Evolutionary conservation across 2,113 vertebrate genomes (phyloP), one percentile per base, ranked within the genome.

Genomic region (Halcyon senegalensis): DNA sequence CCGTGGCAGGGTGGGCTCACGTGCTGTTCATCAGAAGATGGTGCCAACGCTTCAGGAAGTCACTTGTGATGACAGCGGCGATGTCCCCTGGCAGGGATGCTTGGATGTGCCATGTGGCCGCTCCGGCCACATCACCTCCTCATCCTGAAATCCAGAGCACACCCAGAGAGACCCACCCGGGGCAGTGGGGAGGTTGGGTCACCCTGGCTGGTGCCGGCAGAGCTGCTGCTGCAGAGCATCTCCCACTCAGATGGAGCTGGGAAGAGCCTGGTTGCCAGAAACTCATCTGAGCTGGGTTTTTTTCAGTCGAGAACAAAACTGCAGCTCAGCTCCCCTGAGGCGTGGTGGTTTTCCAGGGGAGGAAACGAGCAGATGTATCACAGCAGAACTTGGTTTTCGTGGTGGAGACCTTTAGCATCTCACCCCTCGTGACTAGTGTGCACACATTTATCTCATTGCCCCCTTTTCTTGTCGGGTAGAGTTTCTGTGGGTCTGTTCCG

Each of bases 101-200:
- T 4, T 1, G 41, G 39, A 7, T 33, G 76, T 15, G 53, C 13
- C 48, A 23, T 0, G 4, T 3, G 3, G 74, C 66, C 1, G 1
- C 64, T 62, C n/a, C 0, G 0, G 56, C 13, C 7, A 5, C 41
- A 5, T 8, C 76, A 25, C 4, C 19, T 5, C 20, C 33, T 58
- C 1, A 0, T 16, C 81, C 90, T 6, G 19, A 25, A 11, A 35
- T 1, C 30, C 5, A 1, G 50, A 31, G 84, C 2, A 2, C 41
- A n/a, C 31, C 39, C 55, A 1, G 18, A 63, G 60, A 27, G 39
- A 35, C 1, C 2, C 48, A 8, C 33, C 23, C 1, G 0, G 3
- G 87, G 12, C 23, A 19, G 28, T 4, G 10, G 46, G n/a, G 62
- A 12, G 9, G 20, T 4, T 7, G 39, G n/a, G 84, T 9, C 70